Percentiles rank a stretch among this genome's conserved stretches.
phyloP scores from a whole-genome alignment of 2,888 invertebrate species.

The Leptinotarsa juncta region DNA sequence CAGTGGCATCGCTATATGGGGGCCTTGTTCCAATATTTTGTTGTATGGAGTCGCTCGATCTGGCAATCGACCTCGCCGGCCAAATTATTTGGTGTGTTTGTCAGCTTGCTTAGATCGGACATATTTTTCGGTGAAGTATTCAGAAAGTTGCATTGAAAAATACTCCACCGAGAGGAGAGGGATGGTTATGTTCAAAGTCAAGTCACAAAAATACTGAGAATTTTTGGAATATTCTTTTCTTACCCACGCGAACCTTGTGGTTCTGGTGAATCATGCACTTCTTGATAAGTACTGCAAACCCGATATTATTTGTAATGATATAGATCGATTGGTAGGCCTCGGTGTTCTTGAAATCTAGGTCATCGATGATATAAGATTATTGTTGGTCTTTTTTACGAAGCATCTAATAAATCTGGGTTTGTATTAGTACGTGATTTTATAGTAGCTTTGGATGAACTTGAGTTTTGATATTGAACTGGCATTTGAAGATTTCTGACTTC shows the following conservation, averaged over 20 bases:
- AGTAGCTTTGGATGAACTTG: neutral
- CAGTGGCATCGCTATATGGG: conserved; percentile 7
- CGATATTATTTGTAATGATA: neutral
- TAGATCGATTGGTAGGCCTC: neutral
- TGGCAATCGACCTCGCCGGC: neutral
- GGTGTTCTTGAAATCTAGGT: neutral
- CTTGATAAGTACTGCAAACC: neutral
- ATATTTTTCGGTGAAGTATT: too few species aligned
- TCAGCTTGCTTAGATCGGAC: neutral
- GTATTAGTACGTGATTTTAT: neutral
- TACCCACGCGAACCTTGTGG: too few species aligned
- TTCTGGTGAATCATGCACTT: neutral
- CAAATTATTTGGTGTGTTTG: neutral
- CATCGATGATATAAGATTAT: neutral
- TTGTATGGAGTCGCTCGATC: neutral
- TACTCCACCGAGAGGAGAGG: too few species aligned
- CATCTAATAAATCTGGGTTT: neutral
- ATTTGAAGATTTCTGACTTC: too few species aligned
- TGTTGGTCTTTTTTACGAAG: neutral
- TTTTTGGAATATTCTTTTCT: too few species aligned
- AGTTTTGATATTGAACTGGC: too few species aligned
- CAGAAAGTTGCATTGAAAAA: too few species aligned
- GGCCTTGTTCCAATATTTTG: conserved; percentile 15
- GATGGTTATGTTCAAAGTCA: too few species aligned
- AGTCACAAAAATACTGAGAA: too few species aligned